Evolutionary conservation across 2,888 invertebrate species (phyloP).

Genomic region (Callinectes sapidus): DNA sequence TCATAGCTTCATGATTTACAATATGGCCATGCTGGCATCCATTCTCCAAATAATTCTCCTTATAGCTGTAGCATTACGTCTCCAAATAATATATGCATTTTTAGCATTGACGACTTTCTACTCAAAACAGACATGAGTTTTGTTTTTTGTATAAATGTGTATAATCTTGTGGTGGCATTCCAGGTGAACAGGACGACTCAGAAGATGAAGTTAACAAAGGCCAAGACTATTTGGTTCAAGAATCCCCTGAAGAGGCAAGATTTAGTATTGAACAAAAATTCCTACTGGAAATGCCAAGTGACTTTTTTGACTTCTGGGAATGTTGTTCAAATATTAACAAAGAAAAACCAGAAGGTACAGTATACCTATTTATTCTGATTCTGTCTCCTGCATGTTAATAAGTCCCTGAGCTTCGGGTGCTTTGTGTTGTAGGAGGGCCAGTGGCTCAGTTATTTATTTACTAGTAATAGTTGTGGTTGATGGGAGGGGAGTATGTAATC

Average conservation of each 20-base stretch:
- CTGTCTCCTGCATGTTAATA: not conserved
- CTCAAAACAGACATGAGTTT: not conserved
- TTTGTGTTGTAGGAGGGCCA: too few species aligned
- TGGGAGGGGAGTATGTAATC: too few species aligned
- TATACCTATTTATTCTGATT: not conserved
- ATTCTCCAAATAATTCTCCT: not conserved
- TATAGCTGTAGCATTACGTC: not conserved
- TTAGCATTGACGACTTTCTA: not conserved
- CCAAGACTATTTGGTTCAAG: slow-evolving; percentile 52
- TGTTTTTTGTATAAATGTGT: not conserved
- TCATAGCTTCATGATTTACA: not conserved
- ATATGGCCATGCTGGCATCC: not conserved
- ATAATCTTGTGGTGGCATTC: not conserved
- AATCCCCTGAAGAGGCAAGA: slow-evolving; percentile 76
- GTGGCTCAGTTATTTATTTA: too few species aligned
- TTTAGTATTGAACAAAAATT: slow-evolving; percentile 85
- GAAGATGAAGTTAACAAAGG: slow-evolving; percentile 2
- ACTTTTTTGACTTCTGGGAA: slow-evolving; percentile 90
- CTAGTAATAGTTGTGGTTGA: too few species aligned
- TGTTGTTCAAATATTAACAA: slow-evolving; percentile 81
- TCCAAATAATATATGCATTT: not conserved
- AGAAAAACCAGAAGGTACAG: slow-evolving; percentile 78
- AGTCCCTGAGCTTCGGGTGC: too few species aligned
- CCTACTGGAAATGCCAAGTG: slow-evolving; percentile 90
- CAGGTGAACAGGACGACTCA: not conserved